Evolutionary conservation across 2,888 invertebrate species (phyloP).

Genomic region (Petrolisthes manimaculis): DNA sequence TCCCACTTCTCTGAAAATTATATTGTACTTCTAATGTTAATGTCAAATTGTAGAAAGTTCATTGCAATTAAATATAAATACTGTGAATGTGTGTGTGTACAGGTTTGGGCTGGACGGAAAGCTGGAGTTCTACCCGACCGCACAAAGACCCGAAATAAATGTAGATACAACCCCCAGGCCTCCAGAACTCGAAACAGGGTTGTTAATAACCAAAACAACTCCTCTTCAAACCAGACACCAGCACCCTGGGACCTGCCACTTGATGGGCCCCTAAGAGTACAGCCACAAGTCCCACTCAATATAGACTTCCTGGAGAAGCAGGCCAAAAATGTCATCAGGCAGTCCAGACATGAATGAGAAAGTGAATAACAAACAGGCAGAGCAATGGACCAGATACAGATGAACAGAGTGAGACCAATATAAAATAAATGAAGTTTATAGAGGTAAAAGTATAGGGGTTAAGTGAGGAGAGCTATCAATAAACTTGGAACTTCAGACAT

Average conservation of each 20-base stretch:
- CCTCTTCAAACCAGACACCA: not conserved
- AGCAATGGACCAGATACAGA: too few species aligned
- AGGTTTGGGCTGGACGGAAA: conserved; percentile 39
- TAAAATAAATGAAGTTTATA: too few species aligned
- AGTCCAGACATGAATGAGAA: too few species aligned
- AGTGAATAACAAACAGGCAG: too few species aligned
- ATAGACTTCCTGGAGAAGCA: not conserved
- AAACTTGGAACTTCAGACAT: too few species aligned
- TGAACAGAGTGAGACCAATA: too few species aligned
- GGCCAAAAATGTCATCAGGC: not conserved
- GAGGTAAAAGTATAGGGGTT: too few species aligned
- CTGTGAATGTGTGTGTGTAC: not conserved
- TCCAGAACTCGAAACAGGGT: conserved; percentile 32
- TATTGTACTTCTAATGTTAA: too few species aligned
- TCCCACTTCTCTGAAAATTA: too few species aligned
- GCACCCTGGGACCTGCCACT: conserved; percentile 37
- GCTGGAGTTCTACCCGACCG: conserved; percentile 19
- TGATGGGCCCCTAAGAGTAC: conserved; percentile 43
- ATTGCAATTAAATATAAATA: too few species aligned
- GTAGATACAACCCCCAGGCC: conserved; percentile 15
- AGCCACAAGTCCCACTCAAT: conserved; percentile 25
- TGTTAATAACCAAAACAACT: not conserved
- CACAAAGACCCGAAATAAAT: conserved; percentile 12
- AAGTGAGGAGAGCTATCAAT: too few species aligned
- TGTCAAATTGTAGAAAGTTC: too few species aligned